Conservation (phyloP, 2,797 vertebrate genomes). For the Hapalemur alaotrensis region DNA sequence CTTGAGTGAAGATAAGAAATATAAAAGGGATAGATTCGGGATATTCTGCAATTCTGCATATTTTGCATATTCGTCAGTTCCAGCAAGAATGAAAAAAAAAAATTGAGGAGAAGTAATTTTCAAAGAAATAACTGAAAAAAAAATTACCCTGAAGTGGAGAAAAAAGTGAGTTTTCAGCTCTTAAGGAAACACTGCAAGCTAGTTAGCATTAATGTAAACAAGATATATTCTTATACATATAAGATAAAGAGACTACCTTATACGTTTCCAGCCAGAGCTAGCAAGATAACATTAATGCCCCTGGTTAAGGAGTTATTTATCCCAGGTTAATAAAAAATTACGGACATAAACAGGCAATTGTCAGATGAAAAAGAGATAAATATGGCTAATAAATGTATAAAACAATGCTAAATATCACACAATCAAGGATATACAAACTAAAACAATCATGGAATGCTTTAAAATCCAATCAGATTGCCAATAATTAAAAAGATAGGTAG, state of each 20-base stretch:
- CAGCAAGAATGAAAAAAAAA: not conserved
- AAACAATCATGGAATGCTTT: not conserved
- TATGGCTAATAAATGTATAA: not conserved
- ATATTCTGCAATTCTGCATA: not conserved
- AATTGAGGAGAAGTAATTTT: not conserved
- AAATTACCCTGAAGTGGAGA: not conserved
- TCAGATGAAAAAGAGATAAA: not conserved
- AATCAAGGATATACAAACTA: not conserved
- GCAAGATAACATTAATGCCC: not conserved
- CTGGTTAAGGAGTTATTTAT: not conserved
- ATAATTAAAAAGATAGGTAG: not conserved
- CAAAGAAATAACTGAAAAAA: slow-evolving; percentile 8
- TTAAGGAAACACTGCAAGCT: not conserved
- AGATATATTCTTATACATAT: not conserved
- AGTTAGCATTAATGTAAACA: not conserved
- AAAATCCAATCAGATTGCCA: not conserved
- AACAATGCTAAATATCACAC: not conserved
- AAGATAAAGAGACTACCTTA: not conserved
- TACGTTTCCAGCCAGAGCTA: not conserved
- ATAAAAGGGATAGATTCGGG: not conserved
- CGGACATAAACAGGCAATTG: not conserved
- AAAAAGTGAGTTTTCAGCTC: not conserved
- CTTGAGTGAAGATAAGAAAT: not conserved
- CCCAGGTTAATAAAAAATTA: not conserved
- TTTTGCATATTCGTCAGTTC: not conserved